Percentiles rank a stretch among this genome's conserved stretches.
Conservation (phyloP, 1,140 invertebrate species). For the Drosophila pandora region DNA sequence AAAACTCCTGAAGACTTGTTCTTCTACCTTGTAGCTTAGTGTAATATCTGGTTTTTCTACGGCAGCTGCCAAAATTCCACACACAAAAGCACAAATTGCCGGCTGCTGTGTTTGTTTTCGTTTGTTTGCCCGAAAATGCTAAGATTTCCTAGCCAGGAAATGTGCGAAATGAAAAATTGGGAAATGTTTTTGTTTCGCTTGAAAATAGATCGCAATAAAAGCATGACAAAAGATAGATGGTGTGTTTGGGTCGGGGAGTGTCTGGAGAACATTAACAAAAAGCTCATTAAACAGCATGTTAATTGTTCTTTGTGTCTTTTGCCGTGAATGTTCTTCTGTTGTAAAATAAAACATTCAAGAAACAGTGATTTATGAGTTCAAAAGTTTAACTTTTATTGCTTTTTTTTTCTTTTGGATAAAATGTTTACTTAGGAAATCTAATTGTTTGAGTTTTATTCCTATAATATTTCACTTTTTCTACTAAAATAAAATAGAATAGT, state of each 20-base stretch:
- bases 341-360: slow-evolving; percentile 24
- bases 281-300: slow-evolving; percentile 37
- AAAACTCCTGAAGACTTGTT: neutral
- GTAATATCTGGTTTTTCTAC: slow-evolving; percentile 28
- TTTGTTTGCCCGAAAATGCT: slow-evolving; percentile 58
- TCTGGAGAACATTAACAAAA: slow-evolving; percentile 36
- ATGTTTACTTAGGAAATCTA: no score
- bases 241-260: slow-evolving; percentile 11
- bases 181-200: slow-evolving; percentile 41
- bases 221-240: slow-evolving; percentile 42
- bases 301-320: slow-evolving; percentile 46
- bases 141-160: slow-evolving; percentile 31
- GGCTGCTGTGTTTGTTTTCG: slow-evolving; percentile 63
- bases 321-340: slow-evolving; percentile 1
- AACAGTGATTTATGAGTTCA: slow-evolving; percentile 1
- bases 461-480: neutral
- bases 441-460: no score
- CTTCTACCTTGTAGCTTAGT: slow-evolving; percentile 14
- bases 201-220: slow-evolving; percentile 49
- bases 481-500: neutral
- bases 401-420: neutral
- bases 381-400: neutral
- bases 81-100: slow-evolving; percentile 48
- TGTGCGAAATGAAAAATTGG: slow-evolving; percentile 27
- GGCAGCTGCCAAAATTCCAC: slow-evolving; percentile 66